phyloP scores from a whole-genome alignment of 2,888 invertebrate species.

The Nysson spinosus region DNA sequence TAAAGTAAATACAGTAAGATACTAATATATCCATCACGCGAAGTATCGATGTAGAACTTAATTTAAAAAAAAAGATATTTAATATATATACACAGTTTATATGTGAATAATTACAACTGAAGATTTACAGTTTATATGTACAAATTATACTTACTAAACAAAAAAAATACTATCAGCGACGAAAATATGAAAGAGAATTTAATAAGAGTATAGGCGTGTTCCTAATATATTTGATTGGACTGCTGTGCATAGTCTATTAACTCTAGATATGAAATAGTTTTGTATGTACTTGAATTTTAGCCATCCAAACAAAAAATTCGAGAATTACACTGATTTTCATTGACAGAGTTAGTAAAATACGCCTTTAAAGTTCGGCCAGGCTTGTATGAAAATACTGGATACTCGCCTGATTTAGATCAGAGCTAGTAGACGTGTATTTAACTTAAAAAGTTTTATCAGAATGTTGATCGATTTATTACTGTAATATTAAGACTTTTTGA shows the following conservation, averaged over 20 bases:
- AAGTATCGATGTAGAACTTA: neutral
- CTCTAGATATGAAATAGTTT: no score
- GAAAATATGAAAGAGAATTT: no score
- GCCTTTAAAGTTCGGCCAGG: no score
- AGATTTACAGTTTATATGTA: constrained; percentile 3
- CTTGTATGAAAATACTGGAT: no score
- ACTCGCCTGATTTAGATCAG: constrained; percentile 3
- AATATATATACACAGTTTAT: neutral
- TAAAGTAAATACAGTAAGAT: constrained; percentile 15
- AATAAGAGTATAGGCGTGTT: no score
- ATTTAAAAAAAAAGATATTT: constrained; percentile 1
- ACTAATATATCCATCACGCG: constrained; percentile 5
- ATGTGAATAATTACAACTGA: neutral
- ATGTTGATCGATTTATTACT: constrained; percentile 19
- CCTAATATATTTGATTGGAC: no score
- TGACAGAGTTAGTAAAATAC: no score
- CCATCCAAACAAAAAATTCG: no score
- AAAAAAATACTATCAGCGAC: neutral
- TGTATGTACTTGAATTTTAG: no score
- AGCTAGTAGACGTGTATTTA: neutral
- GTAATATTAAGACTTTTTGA: constrained; percentile 22
- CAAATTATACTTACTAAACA: neutral
- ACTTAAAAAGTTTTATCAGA: constrained; percentile 13
- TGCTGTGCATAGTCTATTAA: no score
- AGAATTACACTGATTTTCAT: no score